Conservation (phyloP, 2,113 vertebrate genomes). For the Vimba vimba region DNA sequence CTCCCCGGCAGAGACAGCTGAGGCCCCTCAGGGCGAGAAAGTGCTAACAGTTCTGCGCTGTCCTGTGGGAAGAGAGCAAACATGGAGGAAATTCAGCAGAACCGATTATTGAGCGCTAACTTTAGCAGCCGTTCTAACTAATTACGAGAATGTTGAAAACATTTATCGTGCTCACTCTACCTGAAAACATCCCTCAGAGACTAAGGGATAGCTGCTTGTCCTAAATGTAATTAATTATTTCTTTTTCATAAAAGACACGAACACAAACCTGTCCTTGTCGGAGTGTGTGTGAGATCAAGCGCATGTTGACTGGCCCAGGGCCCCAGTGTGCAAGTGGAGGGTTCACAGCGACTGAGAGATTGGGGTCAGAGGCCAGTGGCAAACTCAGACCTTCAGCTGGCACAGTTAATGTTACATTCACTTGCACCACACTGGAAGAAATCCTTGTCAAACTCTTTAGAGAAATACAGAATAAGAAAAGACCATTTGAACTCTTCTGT, state of each 20-base stretch:
- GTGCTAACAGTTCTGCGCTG: slow-evolving; percentile 77
- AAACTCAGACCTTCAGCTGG: slow-evolving; percentile 79
- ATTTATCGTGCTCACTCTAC: neutral
- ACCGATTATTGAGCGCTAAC: neutral
- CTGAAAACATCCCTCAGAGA: neutral
- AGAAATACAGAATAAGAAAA: neutral
- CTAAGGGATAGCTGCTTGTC: too few relatives aligned
- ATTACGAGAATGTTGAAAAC: neutral
- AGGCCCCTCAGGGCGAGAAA: slow-evolving; percentile 70
- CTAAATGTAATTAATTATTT: neutral
- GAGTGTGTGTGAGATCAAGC: slow-evolving; percentile 85
- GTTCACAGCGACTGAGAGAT: slow-evolving; percentile 72
- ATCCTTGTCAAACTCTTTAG: slow-evolving; percentile 83
- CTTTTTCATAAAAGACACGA: neutral
- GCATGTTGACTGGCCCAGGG: slow-evolving; percentile 80
- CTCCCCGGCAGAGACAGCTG: slow-evolving; percentile 69
- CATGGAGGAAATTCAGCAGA: neutral
- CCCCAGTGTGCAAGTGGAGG: slow-evolving; percentile 87
- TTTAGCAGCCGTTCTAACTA: too few relatives aligned
- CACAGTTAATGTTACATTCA: slow-evolving; percentile 81
- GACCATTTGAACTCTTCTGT: neutral
- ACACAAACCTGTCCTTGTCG: slow-evolving; percentile 83
- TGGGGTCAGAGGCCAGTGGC: slow-evolving; percentile 80
- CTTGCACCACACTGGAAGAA: slow-evolving; percentile 77
- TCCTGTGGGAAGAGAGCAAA: slow-evolving; percentile 69